Base-by-base conservation (phyloP, 1,140 invertebrate species). In the Penaeus japonicus region DNA sequence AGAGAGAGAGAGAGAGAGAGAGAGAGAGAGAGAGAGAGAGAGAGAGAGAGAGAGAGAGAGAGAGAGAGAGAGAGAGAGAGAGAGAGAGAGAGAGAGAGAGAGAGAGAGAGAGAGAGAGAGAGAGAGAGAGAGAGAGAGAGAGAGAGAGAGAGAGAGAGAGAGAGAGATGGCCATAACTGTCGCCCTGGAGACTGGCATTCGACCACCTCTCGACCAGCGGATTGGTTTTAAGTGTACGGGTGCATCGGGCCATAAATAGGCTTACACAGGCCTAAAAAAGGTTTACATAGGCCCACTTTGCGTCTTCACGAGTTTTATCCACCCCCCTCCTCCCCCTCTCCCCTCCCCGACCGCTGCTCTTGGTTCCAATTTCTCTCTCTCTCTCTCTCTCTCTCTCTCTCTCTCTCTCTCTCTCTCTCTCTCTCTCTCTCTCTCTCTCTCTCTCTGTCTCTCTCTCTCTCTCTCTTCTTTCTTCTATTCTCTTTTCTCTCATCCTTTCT, bases 211-310 rank as follows among this genome's bases (percentile, higher is more conserved):
- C 15, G 70, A 27, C 73, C 24, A 73, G n/a, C 10, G 83, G 70
- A 47, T 57, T 77, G 59, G 77, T 77, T 78, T 77, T 77, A 55
- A 20, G 39, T 85, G 32, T 77, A 78, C 54, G 70, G 59, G 30
- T 78, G 70, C 84, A 85, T 65, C 77, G 35, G 84, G 53, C 75
- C 84, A 85, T 85, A 85, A 85, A 85, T 53, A 77, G 70, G 73
- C 84, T 85, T 85, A 85, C 70, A 57, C 73, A 59, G 82, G 82
- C 20, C 39, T 70, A 84, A 84, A 84, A 84, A 84, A 54, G 62
- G 83, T 84, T 83, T 70, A 84, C 83, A 84, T 54, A 75, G 59
- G 39, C 32, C 83, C 39, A 77, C 55, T 85, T 85, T 54, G 73
- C 54, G 84, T 78, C 70, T 78, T 85, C 70, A 85, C 47, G 35